Base-by-base conservation (phyloP, 2,797 vertebrate genomes). In the Takifugu rubripes region DNA sequence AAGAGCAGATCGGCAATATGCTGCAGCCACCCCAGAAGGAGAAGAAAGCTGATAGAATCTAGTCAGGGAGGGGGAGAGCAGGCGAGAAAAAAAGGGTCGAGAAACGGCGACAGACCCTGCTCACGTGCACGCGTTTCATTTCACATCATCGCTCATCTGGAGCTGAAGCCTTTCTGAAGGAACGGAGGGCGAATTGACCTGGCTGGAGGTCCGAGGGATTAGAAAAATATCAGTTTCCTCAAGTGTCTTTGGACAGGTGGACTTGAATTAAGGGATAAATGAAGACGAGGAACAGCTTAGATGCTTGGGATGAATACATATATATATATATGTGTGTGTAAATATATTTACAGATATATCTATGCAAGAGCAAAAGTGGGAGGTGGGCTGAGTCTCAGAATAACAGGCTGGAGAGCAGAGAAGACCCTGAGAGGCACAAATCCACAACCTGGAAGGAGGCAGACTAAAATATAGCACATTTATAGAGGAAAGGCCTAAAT, bases 291-390 rank as follows among this genome's bases (percentile, higher is more conserved):
- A 45, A 56, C 2, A 17, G 59, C 59, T 68, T 11, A 25, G 26
- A 66, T 51, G 33, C 14, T 29, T 8, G 6, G 66, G 40, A 63
- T 49, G 51, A 74, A 74, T 78, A 33, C 54, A 59, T 49, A 24
- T 61, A 25, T 68, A 77, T 59, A 50, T 71, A 56, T 21, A 1
- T 21, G 21, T 21, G 21, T 21, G 21, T 21, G 21, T 21, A 21
- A 21, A 21, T 21, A 21, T 72, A 60, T 68, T 86, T 74, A 64
- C 68, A 79, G 72, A 62, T 77, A 70, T 72, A 81, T 85, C 82
- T 81, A 83, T 85, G 85, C 84, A 83, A 81, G 80, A 65, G 21
- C 27, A 52, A 70, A 56, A 69, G 79, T 27, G 66, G 75, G 72
- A 64, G 74, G 73, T 56, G 52, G 25, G 46, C 21, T 47, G 14